Conservation (phyloP, 2,113 vertebrate species). For the Oenanthe melanoleuca region DNA sequence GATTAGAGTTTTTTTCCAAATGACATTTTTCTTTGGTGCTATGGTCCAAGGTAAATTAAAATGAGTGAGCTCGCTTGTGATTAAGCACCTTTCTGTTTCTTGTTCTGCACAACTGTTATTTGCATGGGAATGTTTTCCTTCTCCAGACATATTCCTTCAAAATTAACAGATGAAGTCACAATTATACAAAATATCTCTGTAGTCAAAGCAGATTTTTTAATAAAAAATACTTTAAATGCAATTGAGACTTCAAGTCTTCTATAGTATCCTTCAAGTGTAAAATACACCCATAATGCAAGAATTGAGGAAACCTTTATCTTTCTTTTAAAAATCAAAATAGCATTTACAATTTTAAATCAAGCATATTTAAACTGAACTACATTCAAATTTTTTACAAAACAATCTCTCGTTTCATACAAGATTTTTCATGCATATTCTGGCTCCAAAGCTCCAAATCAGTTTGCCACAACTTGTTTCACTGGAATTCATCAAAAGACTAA, state of each 20-base stretch:
- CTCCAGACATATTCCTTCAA: neutral
- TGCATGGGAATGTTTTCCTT: neutral
- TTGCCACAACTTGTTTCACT: slow-evolving; percentile 71
- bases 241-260: neutral
- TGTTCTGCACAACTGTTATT: neutral
- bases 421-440: slow-evolving; percentile 55
- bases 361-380: slow-evolving; percentile 54
- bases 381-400: slow-evolving; percentile 59
- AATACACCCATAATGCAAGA: neutral
- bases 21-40: neutral
- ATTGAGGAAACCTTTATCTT: slow-evolving; percentile 64
- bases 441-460: slow-evolving; percentile 43
- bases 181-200: neutral
- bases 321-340: slow-evolving; percentile 54
- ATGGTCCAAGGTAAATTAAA: neutral
- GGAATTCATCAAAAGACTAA: slow-evolving; percentile 49
- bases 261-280: slow-evolving; percentile 44
- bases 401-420: slow-evolving; percentile 50
- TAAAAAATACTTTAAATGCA: neutral
- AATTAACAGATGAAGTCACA: slow-evolving; percentile 1
- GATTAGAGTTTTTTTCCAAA: neutral
- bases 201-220: neutral
- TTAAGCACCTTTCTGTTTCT: neutral
- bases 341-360: slow-evolving; percentile 54
- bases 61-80: neutral